Base-by-base conservation (phyloP, 1,140 invertebrate species). In the Galendromus occidentalis region DNA sequence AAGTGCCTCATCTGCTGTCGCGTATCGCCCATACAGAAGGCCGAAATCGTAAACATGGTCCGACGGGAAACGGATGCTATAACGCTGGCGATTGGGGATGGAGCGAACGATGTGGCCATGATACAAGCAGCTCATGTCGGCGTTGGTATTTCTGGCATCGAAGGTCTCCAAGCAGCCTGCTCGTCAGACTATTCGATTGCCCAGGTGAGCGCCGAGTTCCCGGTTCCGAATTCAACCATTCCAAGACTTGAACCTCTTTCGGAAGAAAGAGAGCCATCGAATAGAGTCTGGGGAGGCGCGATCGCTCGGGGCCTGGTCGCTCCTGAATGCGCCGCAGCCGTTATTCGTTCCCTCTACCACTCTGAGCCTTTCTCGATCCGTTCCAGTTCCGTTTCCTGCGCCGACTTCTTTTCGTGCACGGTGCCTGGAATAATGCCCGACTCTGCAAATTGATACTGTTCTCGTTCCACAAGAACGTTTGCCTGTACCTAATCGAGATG, bases 61-160 rank as follows among this genome's bases (percentile, higher is more conserved):
- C 92, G 91, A 1, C 77, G 78, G 67, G 82, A 85, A 68, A 92
- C 89, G 9, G 85, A 88, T 65, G 81, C 85, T 1, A 89, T 98
- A 1, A 94, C 92, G 30, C 78, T 98, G 69, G 94, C 95, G 1
- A 95, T 99, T 72, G 95, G 96, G 12, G 95, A 98, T 80, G 95
- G 96, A 9, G 95, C 96, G 51, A 99, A 99, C 78, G 96, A 99
- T 79, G 95, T 99, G 33, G 94, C 95, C 12, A 98, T 98, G 95
- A 98, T 98, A 12, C 47, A 79, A 74, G 77, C 81, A 47, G 82
- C 81, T 30, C 78, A 83, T 76, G 80, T 82, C 65, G 96, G 95
- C 64, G 85, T 99, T 69, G 96, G 95, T 64, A 98, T 99, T 72
- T 95, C 91, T 39, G 96, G 96, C n/a, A 85, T 91, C 20, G 96